Evolutionary conservation across 2,113 vertebrate species (phyloP).

Genomic region (Pachycephala philippinensis): DNA sequence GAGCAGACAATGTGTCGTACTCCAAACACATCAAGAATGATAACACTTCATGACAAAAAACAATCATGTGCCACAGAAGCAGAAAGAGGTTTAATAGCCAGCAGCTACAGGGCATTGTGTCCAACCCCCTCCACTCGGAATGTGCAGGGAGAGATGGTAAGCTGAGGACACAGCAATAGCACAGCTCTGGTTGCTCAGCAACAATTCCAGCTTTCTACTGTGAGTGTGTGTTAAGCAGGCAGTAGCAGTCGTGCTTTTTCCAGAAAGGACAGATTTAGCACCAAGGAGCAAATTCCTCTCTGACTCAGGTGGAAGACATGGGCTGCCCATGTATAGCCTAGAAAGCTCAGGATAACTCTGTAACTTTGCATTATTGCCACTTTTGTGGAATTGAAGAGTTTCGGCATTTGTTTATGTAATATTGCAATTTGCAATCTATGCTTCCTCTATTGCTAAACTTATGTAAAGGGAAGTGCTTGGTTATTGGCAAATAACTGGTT

Average conservation of each 20-base stretch:
- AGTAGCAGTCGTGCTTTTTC: not conserved
- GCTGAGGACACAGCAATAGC: not conserved
- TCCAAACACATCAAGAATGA: not conserved
- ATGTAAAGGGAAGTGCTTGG: not conserved
- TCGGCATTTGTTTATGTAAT: not conserved
- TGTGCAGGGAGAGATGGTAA: not conserved
- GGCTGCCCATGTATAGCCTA: not conserved
- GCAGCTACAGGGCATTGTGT: not conserved
- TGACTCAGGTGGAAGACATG: rapidly evolving
- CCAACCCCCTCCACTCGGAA: rapidly evolving
- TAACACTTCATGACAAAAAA: not conserved
- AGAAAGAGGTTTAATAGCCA: not conserved
- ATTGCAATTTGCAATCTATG: not conserved
- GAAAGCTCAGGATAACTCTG: not conserved
- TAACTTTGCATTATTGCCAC: not conserved
- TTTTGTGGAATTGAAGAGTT: not conserved
- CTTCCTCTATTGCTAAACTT: not conserved
- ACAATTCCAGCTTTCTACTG: not conserved
- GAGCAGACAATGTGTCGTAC: rapidly evolving
- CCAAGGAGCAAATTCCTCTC: not conserved
- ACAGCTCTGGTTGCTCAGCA: not conserved
- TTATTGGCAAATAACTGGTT: not conserved
- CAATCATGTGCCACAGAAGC: not conserved
- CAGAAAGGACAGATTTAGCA: not conserved
- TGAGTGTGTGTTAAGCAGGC: not conserved